phyloP scores from a whole-genome alignment of 2,888 invertebrate genomes.

The Epistrophella euchroma region DNA sequence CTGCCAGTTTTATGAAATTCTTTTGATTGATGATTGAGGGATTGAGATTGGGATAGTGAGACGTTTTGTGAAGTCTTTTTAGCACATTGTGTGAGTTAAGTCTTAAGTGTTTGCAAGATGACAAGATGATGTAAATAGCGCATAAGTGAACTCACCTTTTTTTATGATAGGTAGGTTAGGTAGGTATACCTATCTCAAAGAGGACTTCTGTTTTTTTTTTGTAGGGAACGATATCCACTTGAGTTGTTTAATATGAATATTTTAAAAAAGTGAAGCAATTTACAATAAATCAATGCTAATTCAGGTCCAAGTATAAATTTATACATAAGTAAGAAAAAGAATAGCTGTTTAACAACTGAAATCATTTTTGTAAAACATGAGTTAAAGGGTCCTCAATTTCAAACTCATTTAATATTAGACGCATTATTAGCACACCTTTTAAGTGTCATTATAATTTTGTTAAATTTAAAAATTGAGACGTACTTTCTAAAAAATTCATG shows the following conservation, averaged over 20 bases:
- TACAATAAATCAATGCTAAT: slow-evolving; percentile 17
- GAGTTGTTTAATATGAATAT: slow-evolving; percentile 31
- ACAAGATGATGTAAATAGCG: slow-evolving; percentile 46
- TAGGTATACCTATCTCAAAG: neutral
- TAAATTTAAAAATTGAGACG: too few relatives aligned
- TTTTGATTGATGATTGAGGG: slow-evolving; percentile 65
- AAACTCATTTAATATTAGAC: too few relatives aligned
- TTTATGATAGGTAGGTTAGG: too few relatives aligned
- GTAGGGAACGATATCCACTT: slow-evolving; percentile 17
- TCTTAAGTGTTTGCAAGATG: slow-evolving; percentile 50
- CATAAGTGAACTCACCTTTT: slow-evolving; percentile 45
- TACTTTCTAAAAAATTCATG: too few relatives aligned
- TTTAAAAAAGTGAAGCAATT: slow-evolving; percentile 18
- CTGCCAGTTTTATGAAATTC: slow-evolving; percentile 55
- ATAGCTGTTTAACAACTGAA: neutral
- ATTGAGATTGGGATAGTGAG: slow-evolving; percentile 52
- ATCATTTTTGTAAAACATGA: neutral
- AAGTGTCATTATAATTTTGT: too few relatives aligned
- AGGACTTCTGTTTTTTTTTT: neutral
- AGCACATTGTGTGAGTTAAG: slow-evolving; percentile 23
- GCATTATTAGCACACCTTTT: too few relatives aligned
- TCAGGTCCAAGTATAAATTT: neutral
- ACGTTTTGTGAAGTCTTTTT: slow-evolving; percentile 18
- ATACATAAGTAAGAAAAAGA: neutral
- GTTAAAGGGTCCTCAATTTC: neutral